Base-by-base conservation (phyloP, 2,113 vertebrate species). In the Grammomys surdaster region DNA sequence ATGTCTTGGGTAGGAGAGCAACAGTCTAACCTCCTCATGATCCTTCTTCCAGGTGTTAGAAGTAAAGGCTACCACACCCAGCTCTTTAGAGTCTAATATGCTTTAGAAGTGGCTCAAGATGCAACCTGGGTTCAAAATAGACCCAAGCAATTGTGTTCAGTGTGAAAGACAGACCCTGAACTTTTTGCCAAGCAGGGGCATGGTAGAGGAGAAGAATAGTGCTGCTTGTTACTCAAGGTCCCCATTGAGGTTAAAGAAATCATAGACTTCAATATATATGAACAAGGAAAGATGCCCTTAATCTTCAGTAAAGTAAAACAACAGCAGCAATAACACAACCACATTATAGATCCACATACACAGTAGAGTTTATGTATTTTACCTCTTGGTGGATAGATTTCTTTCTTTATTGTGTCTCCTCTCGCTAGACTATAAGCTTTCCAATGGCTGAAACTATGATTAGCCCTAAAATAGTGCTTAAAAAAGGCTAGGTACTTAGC, bases 211-310 rank as follows among this genome's bases (percentile, higher is more conserved):
- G 48, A 81, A 56, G 31, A 26, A 48, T 24, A 4, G 10, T 17
- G 46, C 72, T 67, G 48, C 20, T 58, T 40, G 54, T 56, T 60
- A 40, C 16, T 95, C n/a, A 63, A 69, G n/a, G n/a, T 72, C 6
- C 11, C 63, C 36, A 76, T 63, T 54, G 58, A 36, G 8, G 67
- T 91, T 89, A 94, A 84, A 94, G 54, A 67, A 51, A 95, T 72
- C 77, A 84, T 17, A 63, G 46, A 73, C 56, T 58, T 91, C 7
- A 48, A 36, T 85, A 73, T 51, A 26, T 67, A 80, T 86, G 19
- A 40, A 81, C 11, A 48, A 86, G 73, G 43, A 92, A 58, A 89
- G 3, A 20, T 24, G 9, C 4, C 0, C 13, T 81, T 69, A 43
- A 8, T 36, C 77, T 51, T 81, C 4, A 69, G 28, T 46, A 63